Conservation (phyloP, 2,888 invertebrate species). For the Anoplius nigerrimus region DNA sequence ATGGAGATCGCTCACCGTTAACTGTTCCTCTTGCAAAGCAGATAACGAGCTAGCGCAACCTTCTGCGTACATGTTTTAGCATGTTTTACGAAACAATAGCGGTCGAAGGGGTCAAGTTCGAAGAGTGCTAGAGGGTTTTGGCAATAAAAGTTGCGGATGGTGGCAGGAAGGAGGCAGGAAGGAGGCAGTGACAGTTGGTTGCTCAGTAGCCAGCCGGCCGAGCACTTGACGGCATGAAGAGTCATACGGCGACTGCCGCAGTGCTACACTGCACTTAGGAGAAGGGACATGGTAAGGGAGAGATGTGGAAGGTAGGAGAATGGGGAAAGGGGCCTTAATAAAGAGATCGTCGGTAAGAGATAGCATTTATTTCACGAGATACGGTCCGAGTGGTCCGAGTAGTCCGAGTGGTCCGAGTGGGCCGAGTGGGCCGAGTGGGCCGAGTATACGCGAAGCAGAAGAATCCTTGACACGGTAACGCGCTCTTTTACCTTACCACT, state of each 20-base stretch:
- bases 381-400: conserved; percentile 8
- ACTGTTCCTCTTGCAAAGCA: too few species aligned
- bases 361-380: conserved; percentile 36
- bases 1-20: too few species aligned
- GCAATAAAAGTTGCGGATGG: too few species aligned
- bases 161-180: neutral
- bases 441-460: conserved; percentile 3
- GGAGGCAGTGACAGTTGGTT: neutral
- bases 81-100: too few species aligned
- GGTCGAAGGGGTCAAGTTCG: too few species aligned
- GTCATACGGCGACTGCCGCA: neutral
- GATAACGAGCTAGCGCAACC: too few species aligned
- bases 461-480: conserved; percentile 41
- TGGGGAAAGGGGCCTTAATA: conserved; percentile 41
- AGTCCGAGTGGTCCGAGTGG: neutral
- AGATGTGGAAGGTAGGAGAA: conserved; percentile 22
- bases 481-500: conserved; percentile 12
- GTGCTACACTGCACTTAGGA: conserved; percentile 3
- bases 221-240: conserved; percentile 2
- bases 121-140: too few species aligned
- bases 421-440: neutral
- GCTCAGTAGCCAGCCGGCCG: neutral
- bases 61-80: too few species aligned
- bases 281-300: too few species aligned
- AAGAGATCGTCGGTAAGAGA: conserved; percentile 37